A percentile compares a stretch with the other conserved stretches of the same genome.
These are phyloP conservation scores for Heliangelus exortis DNA, from an alignment of 2,797 vertebrate genomes.

Conservation along the genomic window DNA sequence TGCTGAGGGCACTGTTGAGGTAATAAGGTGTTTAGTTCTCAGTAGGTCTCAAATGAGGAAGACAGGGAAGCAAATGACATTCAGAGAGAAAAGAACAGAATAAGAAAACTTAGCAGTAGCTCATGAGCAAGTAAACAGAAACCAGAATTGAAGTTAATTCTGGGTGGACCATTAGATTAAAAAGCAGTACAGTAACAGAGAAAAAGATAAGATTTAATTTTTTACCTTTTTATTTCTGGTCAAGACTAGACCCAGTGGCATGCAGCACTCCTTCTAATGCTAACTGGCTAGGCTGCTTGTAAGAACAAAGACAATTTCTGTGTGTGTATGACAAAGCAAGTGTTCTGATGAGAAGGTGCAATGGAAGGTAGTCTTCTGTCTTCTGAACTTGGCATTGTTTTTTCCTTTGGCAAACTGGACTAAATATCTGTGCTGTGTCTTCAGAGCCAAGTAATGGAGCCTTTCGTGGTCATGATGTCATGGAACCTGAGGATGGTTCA, in stretches of 20 bases:
- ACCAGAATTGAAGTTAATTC: neutral
- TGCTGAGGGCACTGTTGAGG: neutral
- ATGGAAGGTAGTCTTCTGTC: neutral
- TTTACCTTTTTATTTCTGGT: neutral
- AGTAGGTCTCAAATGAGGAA: neutral
- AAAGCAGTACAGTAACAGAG: neutral
- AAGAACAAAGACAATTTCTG: neutral
- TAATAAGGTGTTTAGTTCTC: neutral
- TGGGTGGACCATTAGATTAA: neutral
- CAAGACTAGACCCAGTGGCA: neutral
- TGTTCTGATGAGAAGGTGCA: fast-evolving
- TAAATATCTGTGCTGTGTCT: neutral
- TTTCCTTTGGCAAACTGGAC: neutral
- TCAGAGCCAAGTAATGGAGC: neutral
- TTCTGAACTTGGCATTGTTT: neutral
- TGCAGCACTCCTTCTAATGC: neutral
- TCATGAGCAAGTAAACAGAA: neutral
- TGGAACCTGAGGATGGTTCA: constrained; percentile 22
- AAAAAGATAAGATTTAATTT: neutral
- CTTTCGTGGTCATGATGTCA: neutral
- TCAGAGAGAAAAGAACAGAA: neutral
- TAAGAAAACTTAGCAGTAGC: neutral
- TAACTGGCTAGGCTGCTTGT: neutral
- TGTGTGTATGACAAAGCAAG: neutral
- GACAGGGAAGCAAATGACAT: neutral